These are phyloP conservation scores for Apis florea DNA, from an alignment of 1,140 invertebrate genomes.

Conservation along the genomic window DNA sequence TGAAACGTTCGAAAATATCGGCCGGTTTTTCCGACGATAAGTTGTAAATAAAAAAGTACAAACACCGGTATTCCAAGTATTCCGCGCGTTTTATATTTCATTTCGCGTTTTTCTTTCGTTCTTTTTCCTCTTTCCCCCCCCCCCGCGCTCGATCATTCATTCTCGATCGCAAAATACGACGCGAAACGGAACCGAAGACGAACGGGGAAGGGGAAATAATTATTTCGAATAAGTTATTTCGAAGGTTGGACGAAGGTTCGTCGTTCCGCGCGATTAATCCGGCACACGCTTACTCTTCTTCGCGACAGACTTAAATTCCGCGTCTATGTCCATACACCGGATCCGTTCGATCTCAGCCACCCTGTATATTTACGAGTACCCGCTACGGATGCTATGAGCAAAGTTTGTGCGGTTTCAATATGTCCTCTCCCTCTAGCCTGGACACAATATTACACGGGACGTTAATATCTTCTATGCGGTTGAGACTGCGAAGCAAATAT, in stretches of 20 bases:
- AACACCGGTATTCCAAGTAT: not conserved
- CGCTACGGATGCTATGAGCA: conserved; percentile 69
- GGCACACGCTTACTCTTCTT: not conserved
- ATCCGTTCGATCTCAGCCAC: conserved; percentile 45
- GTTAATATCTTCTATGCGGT: conserved; percentile 73
- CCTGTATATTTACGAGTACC: conserved; percentile 64
- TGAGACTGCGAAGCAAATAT: conserved; percentile 68
- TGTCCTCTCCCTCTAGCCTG: conserved; percentile 64
- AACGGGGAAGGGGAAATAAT: too few species aligned
- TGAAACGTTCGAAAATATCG: not conserved
- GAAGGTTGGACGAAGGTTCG: too few species aligned
- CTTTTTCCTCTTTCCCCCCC: not conserved
- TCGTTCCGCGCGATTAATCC: not conserved
- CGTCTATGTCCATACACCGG: not conserved
- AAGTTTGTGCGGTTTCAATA: conserved; percentile 76
- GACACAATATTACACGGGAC: conserved; percentile 72
- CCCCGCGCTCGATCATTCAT: too few species aligned
- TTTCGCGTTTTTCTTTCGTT: too few species aligned
- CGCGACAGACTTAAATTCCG: not conserved
- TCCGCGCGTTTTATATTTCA: not conserved
- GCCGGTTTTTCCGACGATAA: not conserved
- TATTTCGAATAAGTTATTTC: too few species aligned
- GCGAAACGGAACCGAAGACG: too few species aligned
- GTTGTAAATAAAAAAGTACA: not conserved
- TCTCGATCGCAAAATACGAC: too few species aligned